Evolutionary conservation across 2,888 invertebrate species (phyloP), one percentile per base, ranked within the genome.

Genomic region (Fissipunctia ypsillon): DNA sequence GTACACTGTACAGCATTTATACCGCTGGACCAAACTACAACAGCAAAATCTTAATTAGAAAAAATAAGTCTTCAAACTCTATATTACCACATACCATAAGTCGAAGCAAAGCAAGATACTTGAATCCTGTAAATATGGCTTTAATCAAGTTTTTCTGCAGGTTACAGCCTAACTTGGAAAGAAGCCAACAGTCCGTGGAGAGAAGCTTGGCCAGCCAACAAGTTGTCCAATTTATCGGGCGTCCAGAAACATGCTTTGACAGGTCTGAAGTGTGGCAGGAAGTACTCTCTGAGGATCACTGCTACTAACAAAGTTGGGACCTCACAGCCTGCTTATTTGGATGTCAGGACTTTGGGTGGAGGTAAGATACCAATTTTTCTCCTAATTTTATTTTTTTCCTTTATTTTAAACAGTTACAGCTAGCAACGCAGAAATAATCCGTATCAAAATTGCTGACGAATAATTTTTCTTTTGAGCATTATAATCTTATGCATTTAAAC

Each of bases 301-400:
- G 98, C 99, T 0, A 97, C 97, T 68, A 99, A 99, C 93, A 97
- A 97, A 85, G 98, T 99, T 7, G 99, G 99, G 6, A 97, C 97
- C 59, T 98, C 99, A 19, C 97, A 97, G 83, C 97, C 98, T 0
- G 96, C 97, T 4, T 95, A 97, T 78, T 93, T 97, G 76, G 97
- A 97, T 59, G 96, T 96, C 74, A 97, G 97, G 88, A 96, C 96
- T 22, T 70, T 69, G 10, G 69, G 69, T 10, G 69, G 69, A 69
- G n/a, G 69, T 70, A 52, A 52, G n/a, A 25, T 38, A 38, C 7
- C 16, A 59, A 59, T 35, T 16, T n/a, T 9, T 9, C n/a, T n/a
- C 7, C 14, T 35, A 1, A 6, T 19, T 54, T 54, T 16, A n/a
- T 2, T 25, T 22, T 35, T n/a, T 35, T 7, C 7, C 6, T 14